Percentiles rank a stretch among this genome's conserved stretches.
These are phyloP conservation scores for Xenopus petersii DNA, from an alignment of 2,797 vertebrate species.

Conservation along the genomic window DNA sequence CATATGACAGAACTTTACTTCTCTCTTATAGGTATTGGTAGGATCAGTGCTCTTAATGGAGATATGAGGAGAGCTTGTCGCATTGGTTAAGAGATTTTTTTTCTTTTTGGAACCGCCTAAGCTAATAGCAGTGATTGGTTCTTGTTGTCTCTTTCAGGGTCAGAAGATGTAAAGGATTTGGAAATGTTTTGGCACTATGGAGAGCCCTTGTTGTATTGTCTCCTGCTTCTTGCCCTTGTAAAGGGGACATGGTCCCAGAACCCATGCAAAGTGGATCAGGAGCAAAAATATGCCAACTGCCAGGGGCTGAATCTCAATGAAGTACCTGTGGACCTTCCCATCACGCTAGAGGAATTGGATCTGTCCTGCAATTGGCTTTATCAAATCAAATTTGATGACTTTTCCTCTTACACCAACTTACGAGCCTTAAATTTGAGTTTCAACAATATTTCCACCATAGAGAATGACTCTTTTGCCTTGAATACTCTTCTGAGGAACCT, in stretches of 20 bases:
- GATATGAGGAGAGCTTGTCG: no score
- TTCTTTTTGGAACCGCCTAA: no score
- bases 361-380: conserved; percentile 75
- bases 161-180: conserved; percentile 29
- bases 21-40: no score
- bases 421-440: conserved; percentile 63
- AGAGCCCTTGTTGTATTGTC: fast-evolving
- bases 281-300: conserved; percentile 59
- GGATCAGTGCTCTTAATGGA: no score
- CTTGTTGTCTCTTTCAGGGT: background rate
- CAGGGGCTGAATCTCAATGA: conserved; percentile 59
- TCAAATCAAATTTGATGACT: conserved; percentile 56
- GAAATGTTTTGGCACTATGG: fast-evolving
- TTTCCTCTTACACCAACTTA: conserved; percentile 61
- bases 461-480: conserved; percentile 62
- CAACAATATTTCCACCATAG: conserved; percentile 75
- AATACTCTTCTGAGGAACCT: conserved; percentile 69
- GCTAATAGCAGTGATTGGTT: no score
- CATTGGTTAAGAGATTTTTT: no score
- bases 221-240: background rate
- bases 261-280: fast-evolving
- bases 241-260: background rate
- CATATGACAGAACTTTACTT: no score
- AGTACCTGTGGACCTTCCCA: conserved; percentile 66
- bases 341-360: conserved; percentile 63